Base-by-base conservation (phyloP, 2,113 vertebrate genomes). In the Thryonomys swinderianus region DNA sequence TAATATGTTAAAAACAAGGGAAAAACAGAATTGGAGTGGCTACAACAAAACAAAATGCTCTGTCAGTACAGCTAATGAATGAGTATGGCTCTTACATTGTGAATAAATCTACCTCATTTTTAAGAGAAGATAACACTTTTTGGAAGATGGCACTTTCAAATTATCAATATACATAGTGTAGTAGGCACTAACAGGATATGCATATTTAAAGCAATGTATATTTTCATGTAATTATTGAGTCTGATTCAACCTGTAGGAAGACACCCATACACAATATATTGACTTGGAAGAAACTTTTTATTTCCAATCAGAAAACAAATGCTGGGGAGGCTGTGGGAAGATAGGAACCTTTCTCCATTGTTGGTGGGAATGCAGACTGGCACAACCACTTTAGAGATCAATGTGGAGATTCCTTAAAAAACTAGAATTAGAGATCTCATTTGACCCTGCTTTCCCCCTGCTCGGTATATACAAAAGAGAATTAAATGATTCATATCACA, bases 151-250 rank as follows among this genome's bases (percentile, higher is more conserved):
- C 84, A 12, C 37, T 32, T 76, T 90, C 64, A 95, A 94, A 93
- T 76, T 92, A 55, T 45, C 10, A 71, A 1, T 91, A 74, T 1
- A 59, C 12, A 83, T 12, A 88, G 42, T 16, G 76, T 83, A 87
- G 2, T n/a, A 73, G 13, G 0, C 11, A 18, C 64, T 86, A 93
- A 94, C 13, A 30, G 64, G 69, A 89, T n/a, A 34, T 74, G 17
- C 69, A 66, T n/a, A n/a, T n/a, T n/a, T 85, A 53, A 85, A 92
- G 32, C 23, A 90, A 67, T 88, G 16, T 79, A 53, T 34, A 87
- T 84, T 62, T 91, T 94, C 71, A 74, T 40, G 27, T 30, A 89
- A 85, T 94, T 90, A 96, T 73, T 93, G 69, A 93, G 89, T 93
- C 21, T 45, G 34, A 81, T n/a, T n/a, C n/a, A 74, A 0, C 82